Base-by-base conservation (phyloP, 2,888 invertebrate species). In the Drosophila tanythrix region DNA sequence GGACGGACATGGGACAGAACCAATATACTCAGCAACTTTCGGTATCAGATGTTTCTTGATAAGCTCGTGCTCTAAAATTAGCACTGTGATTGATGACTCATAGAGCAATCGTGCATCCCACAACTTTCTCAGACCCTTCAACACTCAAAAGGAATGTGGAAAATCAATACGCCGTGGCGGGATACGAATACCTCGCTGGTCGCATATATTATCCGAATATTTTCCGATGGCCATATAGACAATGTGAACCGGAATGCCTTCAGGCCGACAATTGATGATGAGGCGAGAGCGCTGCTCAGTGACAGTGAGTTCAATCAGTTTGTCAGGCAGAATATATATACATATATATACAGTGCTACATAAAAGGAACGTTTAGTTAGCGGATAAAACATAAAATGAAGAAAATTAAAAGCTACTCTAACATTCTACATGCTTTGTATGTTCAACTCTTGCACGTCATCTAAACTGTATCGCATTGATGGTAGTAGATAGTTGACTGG, bases 181-280 rank as follows among this genome's bases (percentile, higher is more conserved):
- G 96, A 97, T 82, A 95, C 97, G 91, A 97, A 97, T 93, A 95
- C 96, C 5, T 97, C 97, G 0, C 94, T 98, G 96, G 80, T 83
- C 31, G 18, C 2, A 7, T 36, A 36, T 15, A 15, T 4, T 36
- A 97, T 97, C 3, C 93, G 93, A 96, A 61, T 97, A 97, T 92
- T 96, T 96, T 94, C 96, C 74, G 25, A 69, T 88, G 58, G 59
- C 48, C 55, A 60, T 6, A 67, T 91, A 63, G 79, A 81, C 5
- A 81, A 78, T 53, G 75, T 85, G 15, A 92, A 92, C 80, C 95
- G 95, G 70, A 97, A 97, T 92, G 38, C 46, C 0, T 96, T 97
- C 94, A 97, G 97, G 89, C 97, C 97, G 1, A 95, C 95, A 0
- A 96, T 98, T 2, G 96, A 96, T 31, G 96, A 97, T 84, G 95